Evolutionary conservation across 2,888 invertebrate genomes (phyloP).

Genomic region (Homarus gammarus): DNA sequence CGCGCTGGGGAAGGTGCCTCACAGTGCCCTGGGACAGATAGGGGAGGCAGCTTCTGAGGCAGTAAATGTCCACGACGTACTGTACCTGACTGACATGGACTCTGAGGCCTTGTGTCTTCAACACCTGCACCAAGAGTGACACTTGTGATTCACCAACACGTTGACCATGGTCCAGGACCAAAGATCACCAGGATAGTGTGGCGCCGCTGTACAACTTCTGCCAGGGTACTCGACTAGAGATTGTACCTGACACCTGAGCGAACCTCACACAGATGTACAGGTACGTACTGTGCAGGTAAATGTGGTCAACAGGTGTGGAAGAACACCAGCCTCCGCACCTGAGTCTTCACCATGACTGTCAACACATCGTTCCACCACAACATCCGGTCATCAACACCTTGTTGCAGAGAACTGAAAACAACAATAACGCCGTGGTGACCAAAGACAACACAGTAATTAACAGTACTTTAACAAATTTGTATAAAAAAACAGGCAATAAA

Average conservation of each 20-base stretch:
- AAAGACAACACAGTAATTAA: too few relatives aligned
- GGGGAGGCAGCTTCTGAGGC: not conserved
- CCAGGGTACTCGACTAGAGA: not conserved
- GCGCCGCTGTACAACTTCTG: not conserved
- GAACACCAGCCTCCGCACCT: too few relatives aligned
- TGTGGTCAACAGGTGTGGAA: too few relatives aligned
- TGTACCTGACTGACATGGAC: conserved; percentile 69
- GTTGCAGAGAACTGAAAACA: too few relatives aligned
- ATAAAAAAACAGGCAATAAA: too few relatives aligned
- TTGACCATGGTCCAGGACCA: not conserved
- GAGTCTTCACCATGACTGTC: too few relatives aligned
- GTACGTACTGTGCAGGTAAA: too few relatives aligned
- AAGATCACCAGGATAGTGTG: not conserved
- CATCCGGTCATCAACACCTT: too few relatives aligned
- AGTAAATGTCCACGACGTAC: conserved; percentile 36
- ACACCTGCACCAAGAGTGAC: conserved; percentile 37
- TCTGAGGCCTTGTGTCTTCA: conserved; percentile 65
- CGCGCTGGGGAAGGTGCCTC: not conserved
- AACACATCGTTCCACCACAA: too few relatives aligned
- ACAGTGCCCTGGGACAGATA: not conserved
- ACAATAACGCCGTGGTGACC: too few relatives aligned
- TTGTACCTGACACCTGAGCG: not conserved
- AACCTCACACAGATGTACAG: too few relatives aligned
- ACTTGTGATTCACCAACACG: not conserved
- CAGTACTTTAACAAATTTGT: too few relatives aligned